A percentile compares a stretch with the other conserved stretches of the same genome.
Conservation (phyloP, 1,140 invertebrate genomes). For the Diploscapter pachys region DNA sequence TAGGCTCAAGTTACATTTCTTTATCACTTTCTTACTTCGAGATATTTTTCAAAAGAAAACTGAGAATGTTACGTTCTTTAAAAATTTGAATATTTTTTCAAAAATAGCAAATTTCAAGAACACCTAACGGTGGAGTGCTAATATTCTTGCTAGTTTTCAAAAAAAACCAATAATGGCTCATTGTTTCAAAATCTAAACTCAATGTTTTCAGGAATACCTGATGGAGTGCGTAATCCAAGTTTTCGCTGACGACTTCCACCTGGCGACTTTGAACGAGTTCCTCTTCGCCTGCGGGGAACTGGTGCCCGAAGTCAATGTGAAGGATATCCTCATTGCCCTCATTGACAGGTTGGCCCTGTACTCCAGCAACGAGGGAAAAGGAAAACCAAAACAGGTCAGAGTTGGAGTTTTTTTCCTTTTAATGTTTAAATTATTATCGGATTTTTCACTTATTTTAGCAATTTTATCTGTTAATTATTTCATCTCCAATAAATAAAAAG, state of each 20-base stretch:
- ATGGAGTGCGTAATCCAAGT: conserved; percentile 99
- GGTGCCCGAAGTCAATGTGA: conserved; percentile 66
- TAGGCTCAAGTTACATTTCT: too few species aligned
- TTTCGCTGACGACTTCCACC: conserved; percentile 97
- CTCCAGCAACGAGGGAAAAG: conserved; percentile 66
- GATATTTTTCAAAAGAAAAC: too few species aligned
- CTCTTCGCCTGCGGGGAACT: conserved; percentile 93
- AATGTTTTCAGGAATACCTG: conserved; percentile 74
- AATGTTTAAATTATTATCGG: too few species aligned
- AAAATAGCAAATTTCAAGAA: too few species aligned
- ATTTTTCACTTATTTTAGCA: neutral
- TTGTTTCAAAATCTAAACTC: neutral
- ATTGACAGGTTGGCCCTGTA: conserved; percentile 74
- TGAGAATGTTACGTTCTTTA: too few species aligned
- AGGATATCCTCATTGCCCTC: conserved; percentile 93
- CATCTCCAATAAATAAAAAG: conserved; percentile 66
- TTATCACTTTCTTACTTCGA: too few species aligned
- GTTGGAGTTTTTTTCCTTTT: neutral
- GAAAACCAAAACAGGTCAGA: conserved; percentile 72
- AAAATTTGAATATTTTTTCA: too few species aligned
- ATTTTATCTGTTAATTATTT: neutral
- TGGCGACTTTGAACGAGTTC: conserved; percentile 88
- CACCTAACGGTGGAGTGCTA: too few species aligned
- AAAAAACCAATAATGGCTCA: neutral
- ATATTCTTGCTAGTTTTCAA: too few species aligned